Percentiles rank a stretch among this genome's conserved stretches.
Conservation (phyloP, 2,888 invertebrate genomes). For the Gibbula magus region DNA sequence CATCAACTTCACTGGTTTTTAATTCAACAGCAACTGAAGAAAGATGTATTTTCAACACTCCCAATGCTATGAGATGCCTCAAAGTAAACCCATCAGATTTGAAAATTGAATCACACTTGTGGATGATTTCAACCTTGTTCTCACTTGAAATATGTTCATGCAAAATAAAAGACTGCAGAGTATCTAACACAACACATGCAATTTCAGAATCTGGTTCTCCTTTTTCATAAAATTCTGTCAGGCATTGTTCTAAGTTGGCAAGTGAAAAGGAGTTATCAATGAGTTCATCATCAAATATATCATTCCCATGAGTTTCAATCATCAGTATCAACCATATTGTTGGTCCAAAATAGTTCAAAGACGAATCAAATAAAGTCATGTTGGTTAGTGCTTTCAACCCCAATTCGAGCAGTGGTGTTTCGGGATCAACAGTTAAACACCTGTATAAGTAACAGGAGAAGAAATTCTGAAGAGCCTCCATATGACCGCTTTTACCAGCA, state of each 20-base stretch:
- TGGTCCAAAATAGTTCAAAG: conserved; percentile 27
- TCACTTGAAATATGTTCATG: background rate
- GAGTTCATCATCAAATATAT: background rate
- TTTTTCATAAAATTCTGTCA: background rate
- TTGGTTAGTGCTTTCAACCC: background rate
- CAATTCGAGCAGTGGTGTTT: background rate
- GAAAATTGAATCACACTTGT: conserved; percentile 12
- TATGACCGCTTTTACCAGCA: background rate
- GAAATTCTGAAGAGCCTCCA: background rate
- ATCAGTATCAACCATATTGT: conserved; percentile 19
- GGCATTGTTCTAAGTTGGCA: background rate
- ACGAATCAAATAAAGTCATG: background rate
- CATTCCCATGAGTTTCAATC: conserved; percentile 12
- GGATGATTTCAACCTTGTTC: conserved; percentile 20
- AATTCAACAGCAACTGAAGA: background rate
- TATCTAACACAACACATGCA: background rate
- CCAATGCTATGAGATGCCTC: conserved; percentile 21
- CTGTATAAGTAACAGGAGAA: conserved; percentile 17
- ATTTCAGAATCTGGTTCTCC: conserved; percentile 14
- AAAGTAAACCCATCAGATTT: background rate
- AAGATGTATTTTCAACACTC: conserved; percentile 8
- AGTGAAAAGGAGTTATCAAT: background rate
- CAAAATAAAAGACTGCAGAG: background rate
- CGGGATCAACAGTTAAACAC: conserved; percentile 11
- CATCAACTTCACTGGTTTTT: background rate